These are phyloP conservation scores for Buceros bicornis DNA, from an alignment of 2,797 vertebrate genomes.

Conservation along the genomic window DNA sequence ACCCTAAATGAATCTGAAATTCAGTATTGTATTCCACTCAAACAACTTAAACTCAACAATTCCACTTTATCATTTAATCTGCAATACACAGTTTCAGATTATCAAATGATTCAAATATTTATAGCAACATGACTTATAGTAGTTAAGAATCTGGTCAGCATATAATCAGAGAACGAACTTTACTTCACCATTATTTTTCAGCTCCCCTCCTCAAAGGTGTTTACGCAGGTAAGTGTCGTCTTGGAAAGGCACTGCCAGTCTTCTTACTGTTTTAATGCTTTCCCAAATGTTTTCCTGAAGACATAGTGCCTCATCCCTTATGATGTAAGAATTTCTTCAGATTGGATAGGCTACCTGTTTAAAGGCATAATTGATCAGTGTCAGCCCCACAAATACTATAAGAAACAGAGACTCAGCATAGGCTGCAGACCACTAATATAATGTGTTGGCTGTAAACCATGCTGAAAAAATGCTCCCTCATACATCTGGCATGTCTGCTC, in stretches of 20 bases:
- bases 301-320: not conserved
- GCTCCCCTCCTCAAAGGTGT: not conserved
- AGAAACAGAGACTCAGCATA: not conserved
- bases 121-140: not conserved
- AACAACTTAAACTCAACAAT: not conserved
- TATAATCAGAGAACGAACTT: not conserved
- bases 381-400: not conserved
- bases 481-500: not conserved
- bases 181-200: not conserved
- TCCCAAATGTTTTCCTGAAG: not conserved
- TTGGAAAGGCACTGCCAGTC: not conserved
- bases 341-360: not conserved
- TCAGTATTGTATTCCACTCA: not conserved
- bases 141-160: not conserved
- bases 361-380: not conserved
- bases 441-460: fast-evolving
- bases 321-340: not conserved
- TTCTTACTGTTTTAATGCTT: not conserved
- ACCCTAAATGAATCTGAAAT: not conserved
- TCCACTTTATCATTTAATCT: not conserved
- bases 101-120: not conserved
- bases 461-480: not conserved
- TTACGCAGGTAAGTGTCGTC: not conserved
- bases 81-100: not conserved
- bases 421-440: not conserved